These are phyloP conservation scores for Capreolus pygargus DNA, from an alignment of 2,113 vertebrate genomes.

Conservation along the genomic window DNA sequence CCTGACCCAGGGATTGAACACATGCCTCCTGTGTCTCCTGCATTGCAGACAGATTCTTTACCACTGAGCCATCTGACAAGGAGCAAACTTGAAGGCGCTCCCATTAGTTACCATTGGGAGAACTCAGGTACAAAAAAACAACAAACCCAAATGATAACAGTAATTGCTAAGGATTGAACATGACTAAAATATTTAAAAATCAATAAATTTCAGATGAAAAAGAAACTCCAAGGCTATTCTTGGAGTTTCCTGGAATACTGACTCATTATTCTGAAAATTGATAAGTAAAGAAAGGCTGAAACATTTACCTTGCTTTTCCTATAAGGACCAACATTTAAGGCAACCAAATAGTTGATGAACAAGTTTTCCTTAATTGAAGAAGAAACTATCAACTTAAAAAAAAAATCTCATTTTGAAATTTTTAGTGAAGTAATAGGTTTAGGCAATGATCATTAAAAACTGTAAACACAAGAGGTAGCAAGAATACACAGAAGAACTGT, in stretches of 20 bases:
- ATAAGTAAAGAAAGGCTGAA: neutral
- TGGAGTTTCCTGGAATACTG: neutral
- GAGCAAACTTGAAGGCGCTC: neutral
- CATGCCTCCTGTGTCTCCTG: neutral
- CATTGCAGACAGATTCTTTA: neutral
- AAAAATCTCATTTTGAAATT: neutral
- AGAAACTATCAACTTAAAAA: neutral
- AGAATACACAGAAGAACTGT: no score
- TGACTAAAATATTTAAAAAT: conserved; percentile 1
- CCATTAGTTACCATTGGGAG: neutral
- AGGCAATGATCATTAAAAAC: neutral
- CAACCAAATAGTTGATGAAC: neutral
- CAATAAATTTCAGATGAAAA: neutral
- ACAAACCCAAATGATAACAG: neutral
- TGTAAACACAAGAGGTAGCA: neutral
- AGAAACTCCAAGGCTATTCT: neutral
- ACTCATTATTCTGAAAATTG: neutral
- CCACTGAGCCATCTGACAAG: neutral
- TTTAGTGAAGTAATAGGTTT: neutral
- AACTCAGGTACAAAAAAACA: neutral
- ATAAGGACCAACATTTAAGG: neutral
- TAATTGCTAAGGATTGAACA: neutral
- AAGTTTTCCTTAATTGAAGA: neutral
- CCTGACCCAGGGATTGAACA: neutral
- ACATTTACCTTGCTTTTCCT: neutral